These are phyloP conservation scores for Percina caprodes DNA, from an alignment of 2,113 vertebrate species.

Conservation along the genomic window DNA sequence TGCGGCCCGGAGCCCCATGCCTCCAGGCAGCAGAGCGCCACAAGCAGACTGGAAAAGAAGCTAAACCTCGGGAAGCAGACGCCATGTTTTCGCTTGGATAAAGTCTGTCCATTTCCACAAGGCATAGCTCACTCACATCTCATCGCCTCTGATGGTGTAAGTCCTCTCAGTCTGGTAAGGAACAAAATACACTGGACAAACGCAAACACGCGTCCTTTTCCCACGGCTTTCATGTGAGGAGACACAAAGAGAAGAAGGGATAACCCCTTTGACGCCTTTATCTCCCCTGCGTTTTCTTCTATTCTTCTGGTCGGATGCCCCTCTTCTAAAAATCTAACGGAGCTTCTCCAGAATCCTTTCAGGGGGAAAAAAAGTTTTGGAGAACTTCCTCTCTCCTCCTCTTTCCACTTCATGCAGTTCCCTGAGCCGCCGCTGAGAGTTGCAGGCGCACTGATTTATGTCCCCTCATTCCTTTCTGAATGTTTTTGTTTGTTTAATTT, in stretches of 20 bases:
- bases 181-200: slow-evolving; percentile 47
- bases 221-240: slow-evolving; percentile 69
- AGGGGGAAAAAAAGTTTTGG: slow-evolving; percentile 69
- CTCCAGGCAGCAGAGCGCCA: slow-evolving; percentile 81
- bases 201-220: slow-evolving; percentile 36
- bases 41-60: slow-evolving; percentile 76
- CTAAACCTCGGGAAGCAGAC: slow-evolving; percentile 79
- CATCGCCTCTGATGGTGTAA: slow-evolving; percentile 84
- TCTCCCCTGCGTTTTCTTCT: slow-evolving; percentile 9
- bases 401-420: slow-evolving; percentile 63
- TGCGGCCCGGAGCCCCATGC: slow-evolving; percentile 68
- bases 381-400: slow-evolving; percentile 81
- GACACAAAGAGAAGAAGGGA: slow-evolving; percentile 23
- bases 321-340: slow-evolving; percentile 77
- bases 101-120: slow-evolving; percentile 87
- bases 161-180: slow-evolving; percentile 74
- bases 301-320: slow-evolving; percentile 30
- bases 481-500: neutral
- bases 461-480: neutral
- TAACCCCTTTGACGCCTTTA: slow-evolving; percentile 5
- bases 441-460: neutral
- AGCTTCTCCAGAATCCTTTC: slow-evolving; percentile 65
- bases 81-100: slow-evolving; percentile 87
- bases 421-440: slow-evolving; percentile 46
- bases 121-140: slow-evolving; percentile 88